These are phyloP conservation scores for Zaprionus tsacasi DNA, from an alignment of 1,140 invertebrate genomes.

Conservation along the genomic window DNA sequence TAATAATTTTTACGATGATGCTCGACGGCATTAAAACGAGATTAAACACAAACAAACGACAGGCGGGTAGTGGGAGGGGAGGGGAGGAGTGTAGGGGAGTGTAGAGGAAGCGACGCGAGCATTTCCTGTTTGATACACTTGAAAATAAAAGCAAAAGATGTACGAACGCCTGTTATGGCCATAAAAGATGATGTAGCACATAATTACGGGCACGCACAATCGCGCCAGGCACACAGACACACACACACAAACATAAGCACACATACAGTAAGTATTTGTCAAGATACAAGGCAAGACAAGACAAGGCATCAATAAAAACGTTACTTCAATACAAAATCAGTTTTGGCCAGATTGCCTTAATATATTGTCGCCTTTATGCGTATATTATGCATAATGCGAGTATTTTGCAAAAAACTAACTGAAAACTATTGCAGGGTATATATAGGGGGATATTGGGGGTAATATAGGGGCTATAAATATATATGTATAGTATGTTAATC, in stretches of 20 bases:
- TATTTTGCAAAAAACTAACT: not conserved
- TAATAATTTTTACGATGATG: conserved; percentile 82
- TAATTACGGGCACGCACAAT: conserved; percentile 63
- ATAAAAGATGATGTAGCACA: conserved; percentile 82
- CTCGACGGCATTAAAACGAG: conserved; percentile 80
- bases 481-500: not conserved
- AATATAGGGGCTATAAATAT: not conserved
- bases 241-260: not conserved
- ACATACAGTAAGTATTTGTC: conserved; percentile 23
- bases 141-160: conserved; percentile 71
- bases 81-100: not conserved
- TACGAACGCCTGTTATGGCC: conserved; percentile 58
- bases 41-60: conserved; percentile 80
- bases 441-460: too few species aligned
- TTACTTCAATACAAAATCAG: conserved; percentile 4
- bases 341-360: not conserved
- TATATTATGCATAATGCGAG: conserved; percentile 3
- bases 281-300: conserved; percentile 15
- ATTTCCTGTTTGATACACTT: conserved; percentile 74
- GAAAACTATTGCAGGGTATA: not conserved
- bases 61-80: conserved; percentile 4
- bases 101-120: conserved; percentile 19
- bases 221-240: conserved; percentile 24
- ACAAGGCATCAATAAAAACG: conserved; percentile 54
- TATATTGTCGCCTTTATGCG: conserved; percentile 1